These are phyloP conservation scores for Mythimna vitellina DNA, from an alignment of 2,888 invertebrate genomes.

Conservation along the genomic window DNA sequence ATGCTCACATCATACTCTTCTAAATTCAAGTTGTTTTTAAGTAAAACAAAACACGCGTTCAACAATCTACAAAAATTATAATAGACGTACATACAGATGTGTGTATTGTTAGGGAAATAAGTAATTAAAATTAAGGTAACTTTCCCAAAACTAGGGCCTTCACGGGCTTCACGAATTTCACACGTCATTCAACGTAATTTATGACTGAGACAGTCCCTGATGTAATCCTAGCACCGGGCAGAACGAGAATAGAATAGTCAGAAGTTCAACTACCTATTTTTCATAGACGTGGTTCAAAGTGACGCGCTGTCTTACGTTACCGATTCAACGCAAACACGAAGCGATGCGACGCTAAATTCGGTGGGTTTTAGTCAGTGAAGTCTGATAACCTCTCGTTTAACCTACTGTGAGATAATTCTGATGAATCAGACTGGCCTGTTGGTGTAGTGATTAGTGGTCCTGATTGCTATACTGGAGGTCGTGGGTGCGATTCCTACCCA, in stretches of 20 bases:
- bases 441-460: too few species aligned
- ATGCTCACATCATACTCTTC: neutral
- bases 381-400: too few species aligned
- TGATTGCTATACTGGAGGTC: too few species aligned
- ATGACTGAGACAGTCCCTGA: slow-evolving; percentile 43
- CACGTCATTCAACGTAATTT: slow-evolving; percentile 52
- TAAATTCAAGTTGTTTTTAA: neutral
- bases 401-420: too few species aligned
- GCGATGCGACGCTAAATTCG: too few species aligned
- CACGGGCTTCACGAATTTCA: slow-evolving; percentile 37
- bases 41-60: neutral
- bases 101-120: slow-evolving; percentile 14
- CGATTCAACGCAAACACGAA: too few species aligned
- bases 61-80: neutral
- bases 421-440: too few species aligned
- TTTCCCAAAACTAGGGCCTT: slow-evolving; percentile 28
- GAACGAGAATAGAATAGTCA: neutral
- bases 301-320: too few species aligned
- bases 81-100: neutral
- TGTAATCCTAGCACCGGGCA: slow-evolving; percentile 45
- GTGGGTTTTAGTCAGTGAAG: too few species aligned
- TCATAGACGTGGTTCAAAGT: too few species aligned
- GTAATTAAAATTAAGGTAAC: slow-evolving; percentile 30
- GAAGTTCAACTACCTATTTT: slow-evolving; percentile 9
- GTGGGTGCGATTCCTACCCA: too few species aligned